A percentile compares a stretch with the other conserved stretches of the same genome.
Evolutionary conservation across 1,140 invertebrate species (phyloP).

Genomic region (Bombus superbus): DNA sequence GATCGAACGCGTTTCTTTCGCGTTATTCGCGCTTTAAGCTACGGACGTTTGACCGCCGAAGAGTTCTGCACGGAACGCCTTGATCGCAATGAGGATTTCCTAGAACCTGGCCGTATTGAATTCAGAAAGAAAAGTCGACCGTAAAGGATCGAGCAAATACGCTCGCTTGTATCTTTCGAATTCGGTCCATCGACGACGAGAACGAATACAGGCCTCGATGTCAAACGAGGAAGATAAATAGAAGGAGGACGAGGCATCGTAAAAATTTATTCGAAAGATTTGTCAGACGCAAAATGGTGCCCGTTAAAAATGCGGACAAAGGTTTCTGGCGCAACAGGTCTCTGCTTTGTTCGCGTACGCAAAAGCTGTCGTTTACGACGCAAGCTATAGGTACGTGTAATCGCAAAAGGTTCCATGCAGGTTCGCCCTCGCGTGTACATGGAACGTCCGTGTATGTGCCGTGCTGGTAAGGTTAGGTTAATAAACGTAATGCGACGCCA

Average conservation of each 20-base stretch:
- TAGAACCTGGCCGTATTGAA: not conserved
- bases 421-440: constrained; percentile 43
- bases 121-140: not conserved
- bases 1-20: not conserved
- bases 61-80: too few species aligned
- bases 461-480: constrained; percentile 61
- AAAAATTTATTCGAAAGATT: constrained; percentile 32
- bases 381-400: constrained; percentile 54
- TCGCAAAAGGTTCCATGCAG: constrained; percentile 60
- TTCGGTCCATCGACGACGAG: not conserved
- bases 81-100: not conserved
- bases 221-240: not conserved
- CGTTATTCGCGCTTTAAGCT: too few species aligned
- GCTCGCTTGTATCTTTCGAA: not conserved
- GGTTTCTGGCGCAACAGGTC: constrained; percentile 54
- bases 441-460: constrained; percentile 2
- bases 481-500: constrained; percentile 68
- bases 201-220: not conserved
- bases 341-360: constrained; percentile 50
- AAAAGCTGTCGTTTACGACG: constrained; percentile 61
- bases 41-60: too few species aligned
- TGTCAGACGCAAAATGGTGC: constrained; percentile 23
- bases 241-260: not conserved
- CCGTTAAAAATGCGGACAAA: constrained; percentile 57
- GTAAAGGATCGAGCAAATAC: not conserved